Percentiles rank a stretch among this genome's conserved stretches.
Conservation (phyloP, 2,888 invertebrate species). For the Catocala fraxini region DNA sequence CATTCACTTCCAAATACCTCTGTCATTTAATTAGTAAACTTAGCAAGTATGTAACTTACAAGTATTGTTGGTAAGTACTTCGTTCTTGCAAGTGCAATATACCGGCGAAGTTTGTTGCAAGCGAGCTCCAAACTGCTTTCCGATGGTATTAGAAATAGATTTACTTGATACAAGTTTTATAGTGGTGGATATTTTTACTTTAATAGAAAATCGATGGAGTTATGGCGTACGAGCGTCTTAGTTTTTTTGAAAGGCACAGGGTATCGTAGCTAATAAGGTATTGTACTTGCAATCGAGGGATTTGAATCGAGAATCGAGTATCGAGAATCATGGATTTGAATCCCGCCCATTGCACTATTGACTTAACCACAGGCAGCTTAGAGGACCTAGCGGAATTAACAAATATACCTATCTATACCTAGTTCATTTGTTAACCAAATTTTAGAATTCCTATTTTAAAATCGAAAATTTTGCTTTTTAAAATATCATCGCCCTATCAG, state of each 20-base stretch:
- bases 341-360: too few relatives aligned
- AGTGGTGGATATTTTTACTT: slow-evolving; percentile 46
- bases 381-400: too few relatives aligned
- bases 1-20: neutral
- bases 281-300: too few relatives aligned
- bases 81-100: slow-evolving; percentile 31
- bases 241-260: neutral
- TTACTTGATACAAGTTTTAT: slow-evolving; percentile 67
- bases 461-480: too few relatives aligned
- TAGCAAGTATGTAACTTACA: slow-evolving; percentile 1
- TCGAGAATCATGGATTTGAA: too few relatives aligned
- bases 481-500: too few relatives aligned
- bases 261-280: too few relatives aligned
- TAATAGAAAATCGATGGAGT: slow-evolving; percentile 20
- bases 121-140: slow-evolving; percentile 50
- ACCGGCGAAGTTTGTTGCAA: slow-evolving; percentile 37
- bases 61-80: slow-evolving; percentile 21
- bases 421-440: too few relatives aligned
- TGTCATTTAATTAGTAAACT: slow-evolving; percentile 13
- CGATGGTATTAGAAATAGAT: slow-evolving; percentile 71
- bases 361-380: too few relatives aligned
- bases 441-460: too few relatives aligned
- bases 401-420: too few relatives aligned
- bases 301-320: too few relatives aligned
- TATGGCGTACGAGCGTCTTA: neutral